Conservation (phyloP, 2,113 vertebrate species). For the Notiomystis cincta region DNA sequence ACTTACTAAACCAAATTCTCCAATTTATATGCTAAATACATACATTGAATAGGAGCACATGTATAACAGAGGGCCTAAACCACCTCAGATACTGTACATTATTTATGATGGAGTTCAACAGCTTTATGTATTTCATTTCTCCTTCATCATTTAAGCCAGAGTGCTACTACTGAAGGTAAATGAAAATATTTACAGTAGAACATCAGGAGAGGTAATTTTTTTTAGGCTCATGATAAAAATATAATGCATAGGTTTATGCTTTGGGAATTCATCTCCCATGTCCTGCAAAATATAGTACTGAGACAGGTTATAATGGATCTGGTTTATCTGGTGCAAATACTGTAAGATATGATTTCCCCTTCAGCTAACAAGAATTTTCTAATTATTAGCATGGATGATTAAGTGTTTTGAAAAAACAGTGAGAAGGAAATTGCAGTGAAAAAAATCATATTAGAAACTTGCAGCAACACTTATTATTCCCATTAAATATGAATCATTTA, state of each 20-base stretch:
- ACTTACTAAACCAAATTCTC: background rate
- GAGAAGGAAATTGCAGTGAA: slow-evolving; percentile 56
- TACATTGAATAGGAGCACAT: background rate
- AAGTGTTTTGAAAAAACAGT: slow-evolving; percentile 59
- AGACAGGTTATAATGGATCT: slow-evolving; percentile 41
- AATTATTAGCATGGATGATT: slow-evolving; percentile 65
- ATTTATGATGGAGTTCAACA: background rate
- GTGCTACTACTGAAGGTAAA: background rate
- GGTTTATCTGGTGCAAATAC: slow-evolving; percentile 37
- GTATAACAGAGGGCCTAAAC: background rate
- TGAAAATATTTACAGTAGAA: slow-evolving; percentile 23
- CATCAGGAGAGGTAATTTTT: background rate
- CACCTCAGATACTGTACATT: background rate
- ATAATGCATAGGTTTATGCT: background rate
- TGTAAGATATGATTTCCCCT: slow-evolving; percentile 43
- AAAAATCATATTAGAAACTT: slow-evolving; percentile 52
- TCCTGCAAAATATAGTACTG: slow-evolving; percentile 17
- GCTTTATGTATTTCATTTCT: background rate
- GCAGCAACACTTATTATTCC: slow-evolving; percentile 49
- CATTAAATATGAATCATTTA: slow-evolving; percentile 57
- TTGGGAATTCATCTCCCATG: slow-evolving; percentile 30
- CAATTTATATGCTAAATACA: background rate
- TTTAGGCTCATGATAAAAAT: background rate
- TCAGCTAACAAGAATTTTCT: slow-evolving; percentile 62
- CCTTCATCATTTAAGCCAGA: background rate